A percentile compares a stretch with the other conserved stretches of the same genome.
phyloP scores from a whole-genome alignment of 2,113 vertebrate genomes.

The Apodemus sylvaticus region DNA sequence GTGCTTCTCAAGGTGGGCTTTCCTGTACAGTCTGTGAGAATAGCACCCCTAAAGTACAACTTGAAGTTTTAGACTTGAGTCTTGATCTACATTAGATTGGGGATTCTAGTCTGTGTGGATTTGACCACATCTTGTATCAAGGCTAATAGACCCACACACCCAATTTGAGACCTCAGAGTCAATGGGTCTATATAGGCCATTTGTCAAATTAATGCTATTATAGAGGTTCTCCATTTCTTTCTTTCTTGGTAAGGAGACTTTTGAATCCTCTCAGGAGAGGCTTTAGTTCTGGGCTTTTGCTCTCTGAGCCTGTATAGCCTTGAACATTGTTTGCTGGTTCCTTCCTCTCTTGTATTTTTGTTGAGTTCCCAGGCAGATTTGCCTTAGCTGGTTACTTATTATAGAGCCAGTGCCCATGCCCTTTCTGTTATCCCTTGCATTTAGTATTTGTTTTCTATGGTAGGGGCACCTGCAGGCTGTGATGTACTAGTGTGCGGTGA shows the following conservation, averaged over 20 bases:
- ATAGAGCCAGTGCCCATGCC: constrained; percentile 56
- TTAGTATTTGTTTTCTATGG: background rate
- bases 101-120: background rate
- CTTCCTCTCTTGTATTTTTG: constrained; percentile 54
- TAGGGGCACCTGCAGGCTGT: fast-evolving
- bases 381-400: constrained; percentile 61
- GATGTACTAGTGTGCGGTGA: background rate
- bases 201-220: background rate
- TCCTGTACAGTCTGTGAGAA: background rate
- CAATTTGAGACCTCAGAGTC: background rate
- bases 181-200: background rate
- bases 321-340: constrained; percentile 78
- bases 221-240: constrained; percentile 23
- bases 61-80: background rate
- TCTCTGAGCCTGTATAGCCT: constrained; percentile 42
- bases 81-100: background rate
- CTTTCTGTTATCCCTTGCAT: constrained; percentile 73
- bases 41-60: background rate
- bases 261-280: constrained; percentile 56
- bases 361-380: constrained; percentile 63
- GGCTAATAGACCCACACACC: background rate
- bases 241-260: background rate
- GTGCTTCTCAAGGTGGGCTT: background rate
- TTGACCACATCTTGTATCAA: constrained; percentile 1
- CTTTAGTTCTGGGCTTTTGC: constrained; percentile 76